A percentile compares a stretch with the other conserved stretches of the same genome.
Evolutionary conservation across 2,113 vertebrate species (phyloP).

Genomic region (Cyanoramphus novaezelandiae): DNA sequence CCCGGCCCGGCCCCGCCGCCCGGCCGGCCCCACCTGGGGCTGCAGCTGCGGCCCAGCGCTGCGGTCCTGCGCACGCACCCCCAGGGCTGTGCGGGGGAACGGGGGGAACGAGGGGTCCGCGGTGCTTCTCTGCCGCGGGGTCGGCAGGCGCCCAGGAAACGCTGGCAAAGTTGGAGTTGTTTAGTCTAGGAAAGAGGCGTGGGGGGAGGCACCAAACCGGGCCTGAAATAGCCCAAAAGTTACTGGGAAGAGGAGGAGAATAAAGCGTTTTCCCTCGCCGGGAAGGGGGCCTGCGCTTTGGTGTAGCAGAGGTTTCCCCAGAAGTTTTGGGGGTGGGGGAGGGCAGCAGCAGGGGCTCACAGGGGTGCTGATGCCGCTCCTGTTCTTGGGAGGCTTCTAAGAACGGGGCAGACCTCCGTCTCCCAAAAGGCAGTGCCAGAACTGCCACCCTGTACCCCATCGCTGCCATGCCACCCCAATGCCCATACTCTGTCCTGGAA

Average conservation of each 20-base stretch:
- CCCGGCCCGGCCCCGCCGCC: neutral
- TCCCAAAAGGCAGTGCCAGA: fast-evolving
- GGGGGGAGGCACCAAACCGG: neutral
- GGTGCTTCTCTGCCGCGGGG: neutral
- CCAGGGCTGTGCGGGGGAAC: fast-evolving
- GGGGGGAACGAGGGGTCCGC: fast-evolving
- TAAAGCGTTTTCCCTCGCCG: neutral
- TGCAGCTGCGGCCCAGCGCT: neutral
- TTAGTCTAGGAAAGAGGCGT: neutral
- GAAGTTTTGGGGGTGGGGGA: neutral
- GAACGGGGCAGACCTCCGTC: neutral
- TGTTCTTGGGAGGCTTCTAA: neutral
- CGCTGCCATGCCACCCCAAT: fast-evolving
- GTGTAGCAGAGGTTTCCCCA: too few species aligned
- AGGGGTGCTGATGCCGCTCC: fast-evolving
- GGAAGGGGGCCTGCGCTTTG: neutral
- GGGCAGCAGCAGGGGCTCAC: neutral
- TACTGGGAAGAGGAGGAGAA: neutral
- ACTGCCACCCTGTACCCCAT: fast-evolving
- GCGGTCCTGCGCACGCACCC: fast-evolving
- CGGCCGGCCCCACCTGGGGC: neutral
- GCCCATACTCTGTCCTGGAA: neutral
- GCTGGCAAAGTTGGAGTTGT: neutral
- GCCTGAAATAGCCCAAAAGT: neutral
- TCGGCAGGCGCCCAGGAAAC: neutral